These are phyloP conservation scores for Neoarius graeffei DNA, from an alignment of 2,113 vertebrate genomes.

Conservation along the genomic window DNA sequence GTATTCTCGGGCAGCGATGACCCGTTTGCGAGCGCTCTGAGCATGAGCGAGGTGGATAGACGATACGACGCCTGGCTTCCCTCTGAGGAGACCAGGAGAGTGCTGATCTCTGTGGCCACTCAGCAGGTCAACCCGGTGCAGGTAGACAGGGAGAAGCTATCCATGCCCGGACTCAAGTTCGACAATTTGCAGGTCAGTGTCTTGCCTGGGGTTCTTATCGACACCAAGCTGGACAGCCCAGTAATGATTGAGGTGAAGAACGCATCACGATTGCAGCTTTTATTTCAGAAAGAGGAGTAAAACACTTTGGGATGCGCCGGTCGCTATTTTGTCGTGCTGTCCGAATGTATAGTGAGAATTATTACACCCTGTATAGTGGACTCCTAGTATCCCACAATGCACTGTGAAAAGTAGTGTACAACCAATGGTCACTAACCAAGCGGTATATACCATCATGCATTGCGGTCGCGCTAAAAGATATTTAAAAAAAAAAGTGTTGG, in stretches of 20 bases:
- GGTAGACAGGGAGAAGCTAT: slow-evolving; percentile 84
- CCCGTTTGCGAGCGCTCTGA: slow-evolving; percentile 90
- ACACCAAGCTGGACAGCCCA: neutral
- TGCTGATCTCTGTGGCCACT: slow-evolving; percentile 82
- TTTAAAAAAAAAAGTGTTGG: no score
- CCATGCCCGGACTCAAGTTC: slow-evolving; percentile 97
- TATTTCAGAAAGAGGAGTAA: neutral
- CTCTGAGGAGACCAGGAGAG: slow-evolving; percentile 81
- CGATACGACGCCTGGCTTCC: slow-evolving; percentile 96
- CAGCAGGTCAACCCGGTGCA: slow-evolving; percentile 82
- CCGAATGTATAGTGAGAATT: no score
- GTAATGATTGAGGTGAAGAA: neutral
- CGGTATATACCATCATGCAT: no score
- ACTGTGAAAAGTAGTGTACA: no score
- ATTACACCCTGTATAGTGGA: no score
- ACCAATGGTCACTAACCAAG: no score
- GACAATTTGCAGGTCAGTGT: slow-evolving; percentile 91
- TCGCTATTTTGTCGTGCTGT: no score
- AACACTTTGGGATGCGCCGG: neutral
- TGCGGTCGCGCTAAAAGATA: no score
- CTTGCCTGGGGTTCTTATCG: neutral
- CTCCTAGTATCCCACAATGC: no score
- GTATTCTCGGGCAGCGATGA: slow-evolving; percentile 91
- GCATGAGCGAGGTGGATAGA: slow-evolving; percentile 90
- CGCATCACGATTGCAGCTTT: neutral